Conservation (phyloP, 1,140 invertebrate species). For the Andrena cerasifolii region DNA sequence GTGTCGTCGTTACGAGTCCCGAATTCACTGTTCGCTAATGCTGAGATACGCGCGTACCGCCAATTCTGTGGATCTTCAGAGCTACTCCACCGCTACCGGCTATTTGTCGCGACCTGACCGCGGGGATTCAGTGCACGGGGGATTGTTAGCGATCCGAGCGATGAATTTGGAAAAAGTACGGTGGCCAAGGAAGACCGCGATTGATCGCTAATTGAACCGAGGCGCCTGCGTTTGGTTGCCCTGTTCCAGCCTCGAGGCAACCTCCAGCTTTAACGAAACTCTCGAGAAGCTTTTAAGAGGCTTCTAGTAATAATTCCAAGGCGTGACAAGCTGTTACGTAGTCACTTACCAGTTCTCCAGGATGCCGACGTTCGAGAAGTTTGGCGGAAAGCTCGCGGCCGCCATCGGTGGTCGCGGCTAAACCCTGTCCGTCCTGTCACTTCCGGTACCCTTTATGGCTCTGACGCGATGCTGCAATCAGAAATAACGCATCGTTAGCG, state of each 20-base stretch:
- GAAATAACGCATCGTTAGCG: too few species aligned
- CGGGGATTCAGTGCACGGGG: too few species aligned
- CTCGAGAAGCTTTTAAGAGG: slow-evolving; percentile 45
- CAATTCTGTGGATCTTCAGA: background rate
- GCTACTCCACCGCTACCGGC: background rate
- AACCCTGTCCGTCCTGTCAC: slow-evolving; percentile 69
- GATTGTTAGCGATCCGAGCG: too few species aligned
- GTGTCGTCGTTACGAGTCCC: slow-evolving; percentile 2
- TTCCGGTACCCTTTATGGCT: slow-evolving; percentile 67
- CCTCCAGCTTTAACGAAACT: slow-evolving; percentile 23
- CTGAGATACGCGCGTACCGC: background rate
- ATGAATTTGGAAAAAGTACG: too few species aligned
- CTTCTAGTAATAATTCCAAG: slow-evolving; percentile 35
- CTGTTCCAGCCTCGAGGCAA: background rate
- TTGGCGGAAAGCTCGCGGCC: slow-evolving; percentile 80
- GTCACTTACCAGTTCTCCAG: slow-evolving; percentile 80
- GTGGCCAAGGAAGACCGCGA: background rate
- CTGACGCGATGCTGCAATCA: slow-evolving; percentile 69
- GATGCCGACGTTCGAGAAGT: slow-evolving; percentile 80
- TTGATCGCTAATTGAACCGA: background rate
- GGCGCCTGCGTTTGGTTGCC: slow-evolving; percentile 14
- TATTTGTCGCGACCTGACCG: background rate
- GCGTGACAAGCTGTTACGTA: slow-evolving; percentile 19
- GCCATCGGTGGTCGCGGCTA: slow-evolving; percentile 77
- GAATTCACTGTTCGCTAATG: background rate